These are phyloP conservation scores for Metalampra italica DNA, from an alignment of 2,888 invertebrate species.

Conservation along the genomic window DNA sequence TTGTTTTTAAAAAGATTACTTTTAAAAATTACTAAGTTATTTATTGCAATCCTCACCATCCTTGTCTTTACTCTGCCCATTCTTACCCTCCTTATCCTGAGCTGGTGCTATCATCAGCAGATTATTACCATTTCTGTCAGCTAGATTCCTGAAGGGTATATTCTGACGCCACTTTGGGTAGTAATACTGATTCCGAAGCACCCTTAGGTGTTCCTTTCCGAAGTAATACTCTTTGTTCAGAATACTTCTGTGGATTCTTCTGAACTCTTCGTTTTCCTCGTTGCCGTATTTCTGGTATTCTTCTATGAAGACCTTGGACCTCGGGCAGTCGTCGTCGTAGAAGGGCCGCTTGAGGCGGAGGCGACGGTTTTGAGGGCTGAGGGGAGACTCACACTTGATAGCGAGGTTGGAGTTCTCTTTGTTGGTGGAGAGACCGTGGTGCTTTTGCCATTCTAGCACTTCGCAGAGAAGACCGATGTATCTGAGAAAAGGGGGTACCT, in stretches of 20 bases:
- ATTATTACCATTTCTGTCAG: slow-evolving; percentile 82
- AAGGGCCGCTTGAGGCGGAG: slow-evolving; percentile 55
- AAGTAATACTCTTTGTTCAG: slow-evolving; percentile 43
- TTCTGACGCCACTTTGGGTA: slow-evolving; percentile 65
- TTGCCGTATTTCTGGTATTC: slow-evolving; percentile 51
- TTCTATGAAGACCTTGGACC: slow-evolving; percentile 42
- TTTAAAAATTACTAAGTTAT: not conserved
- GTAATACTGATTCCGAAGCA: slow-evolving; percentile 58
- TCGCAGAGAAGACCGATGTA: slow-evolving; percentile 93
- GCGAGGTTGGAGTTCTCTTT: slow-evolving; percentile 66
- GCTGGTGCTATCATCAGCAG: slow-evolving; percentile 83
- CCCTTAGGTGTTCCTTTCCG: slow-evolving; percentile 57
- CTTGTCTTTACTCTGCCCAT: slow-evolving; percentile 25
- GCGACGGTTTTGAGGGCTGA: slow-evolving; percentile 54
- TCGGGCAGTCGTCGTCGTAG: slow-evolving; percentile 48
- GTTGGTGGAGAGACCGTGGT: slow-evolving; percentile 59
- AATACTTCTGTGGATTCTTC: slow-evolving; percentile 33
- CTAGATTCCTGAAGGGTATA: slow-evolving; percentile 65
- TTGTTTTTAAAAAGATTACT: no score
- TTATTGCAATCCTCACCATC: slow-evolving; percentile 21
- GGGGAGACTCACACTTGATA: slow-evolving; percentile 75
- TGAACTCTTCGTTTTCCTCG: slow-evolving; percentile 62
- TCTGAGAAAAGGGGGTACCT: slow-evolving; percentile 49
- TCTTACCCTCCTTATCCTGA: slow-evolving; percentile 40
- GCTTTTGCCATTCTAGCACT: slow-evolving; percentile 93